A percentile compares a stretch with the other conserved stretches of the same genome.
These are phyloP conservation scores for Melinopterus prodromus DNA, from an alignment of 2,888 invertebrate species.

Conservation along the genomic window DNA sequence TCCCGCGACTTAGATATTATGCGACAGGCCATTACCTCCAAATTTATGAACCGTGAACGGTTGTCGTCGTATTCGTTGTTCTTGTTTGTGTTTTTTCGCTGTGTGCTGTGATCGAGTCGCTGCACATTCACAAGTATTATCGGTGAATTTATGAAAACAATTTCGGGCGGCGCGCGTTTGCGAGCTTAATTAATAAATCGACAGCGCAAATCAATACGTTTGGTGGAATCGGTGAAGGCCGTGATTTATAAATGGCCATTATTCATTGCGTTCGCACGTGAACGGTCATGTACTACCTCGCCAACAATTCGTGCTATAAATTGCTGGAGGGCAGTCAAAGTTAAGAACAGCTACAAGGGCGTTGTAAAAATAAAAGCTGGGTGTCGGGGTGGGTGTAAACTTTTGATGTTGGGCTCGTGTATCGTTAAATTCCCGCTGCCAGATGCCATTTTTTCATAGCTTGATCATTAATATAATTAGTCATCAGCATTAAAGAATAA, in stretches of 20 bases:
- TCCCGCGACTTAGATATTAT: background rate
- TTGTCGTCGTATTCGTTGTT: background rate
- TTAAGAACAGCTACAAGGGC: background rate
- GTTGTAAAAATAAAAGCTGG: background rate
- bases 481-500: too few relatives aligned
- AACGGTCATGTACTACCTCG: background rate
- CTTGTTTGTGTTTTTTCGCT: background rate
- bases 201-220: background rate
- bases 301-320: background rate
- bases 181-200: background rate
- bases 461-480: too few relatives aligned
- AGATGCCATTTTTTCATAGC: too few relatives aligned
- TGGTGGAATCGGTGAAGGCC: background rate
- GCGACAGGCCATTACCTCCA: background rate
- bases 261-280: background rate
- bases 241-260: background rate
- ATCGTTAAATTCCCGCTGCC: too few relatives aligned
- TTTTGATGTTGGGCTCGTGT: too few relatives aligned
- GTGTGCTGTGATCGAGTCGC: background rate
- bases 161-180: background rate
- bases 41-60: background rate
- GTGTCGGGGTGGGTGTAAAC: too few relatives aligned
- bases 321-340: background rate
- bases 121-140: slow-evolving; percentile 4
- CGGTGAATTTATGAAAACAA: background rate